Base-by-base conservation (phyloP, 2,888 invertebrate species). In the Drosophila neonasuta region DNA sequence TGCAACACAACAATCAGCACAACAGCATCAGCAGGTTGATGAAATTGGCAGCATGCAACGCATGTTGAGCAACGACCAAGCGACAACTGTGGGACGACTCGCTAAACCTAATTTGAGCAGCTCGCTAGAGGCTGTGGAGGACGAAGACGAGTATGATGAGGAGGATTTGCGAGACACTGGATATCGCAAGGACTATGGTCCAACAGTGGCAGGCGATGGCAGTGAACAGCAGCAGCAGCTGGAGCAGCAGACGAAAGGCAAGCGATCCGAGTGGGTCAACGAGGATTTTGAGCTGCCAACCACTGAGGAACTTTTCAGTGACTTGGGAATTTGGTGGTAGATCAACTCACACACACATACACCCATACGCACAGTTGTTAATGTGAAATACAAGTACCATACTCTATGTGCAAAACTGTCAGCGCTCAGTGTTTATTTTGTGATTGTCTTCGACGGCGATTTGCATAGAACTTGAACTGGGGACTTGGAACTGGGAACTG, bases 271-370 rank as follows among this genome's bases (percentile, higher is more conserved):
- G 55, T 89, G 90, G 89, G 70, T 89, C 45, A 89, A 89, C 69
- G 83, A 89, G 62, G 87, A 88, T 30, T 89, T 88, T 34, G 86
- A 89, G 61, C 64, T 89, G 61, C 90, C 90, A 36, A 83, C 89
- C 50, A 87, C 78, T 20, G 90, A 89, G 71, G 90, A 90, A 20
- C 69, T 89, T 17, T 89, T 89, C 48, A 89, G 87, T 64, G 89
- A 89, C 72, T 74, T 89, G 70, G 89, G 89, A 30, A 89, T 89
- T 70, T 89, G 89, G 89, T 89, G 89, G 89, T 89, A 81, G 70
- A 15, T 24, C 24, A 24, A 6, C 24, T 6, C 24, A 24, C 24
- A 6, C 24, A 6, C 24, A 15, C 15, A 15, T 15, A 6, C 24
- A 24, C 24, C 5, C 15, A 20, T 29, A 13, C 20, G 11, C 42